Percentiles rank a stretch among this genome's conserved stretches.
Evolutionary conservation across 2,113 vertebrate genomes (phyloP).

Genomic region (Platysternon megacephalum): DNA sequence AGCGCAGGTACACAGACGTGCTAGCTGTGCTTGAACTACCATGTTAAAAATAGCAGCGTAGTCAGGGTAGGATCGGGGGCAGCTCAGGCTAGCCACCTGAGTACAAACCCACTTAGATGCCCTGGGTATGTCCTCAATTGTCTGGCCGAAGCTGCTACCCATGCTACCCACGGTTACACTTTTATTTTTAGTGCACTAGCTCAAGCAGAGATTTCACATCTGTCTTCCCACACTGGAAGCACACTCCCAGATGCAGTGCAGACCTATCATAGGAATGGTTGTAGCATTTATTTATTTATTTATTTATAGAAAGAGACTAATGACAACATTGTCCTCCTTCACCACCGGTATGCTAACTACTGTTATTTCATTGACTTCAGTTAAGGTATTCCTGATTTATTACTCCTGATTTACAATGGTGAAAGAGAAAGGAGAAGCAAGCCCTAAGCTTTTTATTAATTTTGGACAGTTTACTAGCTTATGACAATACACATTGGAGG

Average conservation of each 20-base stretch:
- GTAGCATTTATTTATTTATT: background rate
- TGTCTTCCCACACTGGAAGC: too few relatives aligned
- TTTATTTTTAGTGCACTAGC: too few relatives aligned
- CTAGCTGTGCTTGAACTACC: too few relatives aligned
- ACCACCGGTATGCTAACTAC: rapidly evolving
- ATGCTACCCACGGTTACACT: too few relatives aligned
- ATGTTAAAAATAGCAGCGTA: too few relatives aligned
- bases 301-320: background rate
- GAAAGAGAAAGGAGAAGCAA: background rate
- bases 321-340: background rate
- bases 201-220: too few relatives aligned
- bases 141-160: too few relatives aligned
- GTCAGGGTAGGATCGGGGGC: too few relatives aligned
- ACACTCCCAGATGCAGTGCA: background rate
- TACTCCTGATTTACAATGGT: background rate
- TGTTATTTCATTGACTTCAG: background rate
- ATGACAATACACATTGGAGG: background rate
- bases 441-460: background rate
- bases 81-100: background rate
- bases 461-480: background rate
- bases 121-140: background rate
- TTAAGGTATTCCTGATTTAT: background rate
- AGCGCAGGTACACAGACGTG: too few relatives aligned
- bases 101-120: background rate
- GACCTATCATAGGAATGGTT: background rate